Conservation (phyloP, 2,113 vertebrate species). For the Ailurus styani region DNA sequence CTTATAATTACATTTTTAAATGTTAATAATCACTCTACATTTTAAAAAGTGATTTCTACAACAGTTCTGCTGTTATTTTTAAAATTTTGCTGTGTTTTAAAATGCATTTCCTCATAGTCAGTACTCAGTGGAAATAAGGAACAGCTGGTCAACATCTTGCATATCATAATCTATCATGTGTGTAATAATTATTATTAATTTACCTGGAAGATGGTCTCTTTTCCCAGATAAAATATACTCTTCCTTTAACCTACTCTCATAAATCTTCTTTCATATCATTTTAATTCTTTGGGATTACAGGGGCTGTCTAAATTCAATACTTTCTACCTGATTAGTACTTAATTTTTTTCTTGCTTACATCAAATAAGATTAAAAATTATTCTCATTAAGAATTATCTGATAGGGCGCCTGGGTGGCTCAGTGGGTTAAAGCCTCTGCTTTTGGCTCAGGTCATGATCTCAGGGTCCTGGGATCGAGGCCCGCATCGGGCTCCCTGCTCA, state of each 20-base stretch:
- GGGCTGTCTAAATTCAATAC: background rate
- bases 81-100: conserved; percentile 29
- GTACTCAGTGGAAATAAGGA: conserved; percentile 42
- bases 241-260: background rate
- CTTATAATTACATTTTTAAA: background rate
- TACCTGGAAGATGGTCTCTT: conserved; percentile 1
- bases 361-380: conserved; percentile 20
- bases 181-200: conserved; percentile 47
- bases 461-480: no score
- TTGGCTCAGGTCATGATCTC: no score
- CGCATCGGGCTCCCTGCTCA: no score
- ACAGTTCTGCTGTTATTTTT: background rate
- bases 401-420: no score
- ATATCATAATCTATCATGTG: conserved; percentile 45
- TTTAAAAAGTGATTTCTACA: background rate
- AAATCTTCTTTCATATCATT: background rate
- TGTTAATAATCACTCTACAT: background rate
- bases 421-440: no score
- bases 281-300: background rate
- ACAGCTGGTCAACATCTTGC: conserved; percentile 58
- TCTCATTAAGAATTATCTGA: background rate
- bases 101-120: conserved; percentile 43
- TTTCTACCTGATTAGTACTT: background rate
- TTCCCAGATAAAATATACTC: conserved; percentile 12
- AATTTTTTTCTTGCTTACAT: background rate